Percentiles rank a stretch among this genome's conserved stretches.
Conservation (phyloP, 2,113 vertebrate species). For the Furnarius figulus region DNA sequence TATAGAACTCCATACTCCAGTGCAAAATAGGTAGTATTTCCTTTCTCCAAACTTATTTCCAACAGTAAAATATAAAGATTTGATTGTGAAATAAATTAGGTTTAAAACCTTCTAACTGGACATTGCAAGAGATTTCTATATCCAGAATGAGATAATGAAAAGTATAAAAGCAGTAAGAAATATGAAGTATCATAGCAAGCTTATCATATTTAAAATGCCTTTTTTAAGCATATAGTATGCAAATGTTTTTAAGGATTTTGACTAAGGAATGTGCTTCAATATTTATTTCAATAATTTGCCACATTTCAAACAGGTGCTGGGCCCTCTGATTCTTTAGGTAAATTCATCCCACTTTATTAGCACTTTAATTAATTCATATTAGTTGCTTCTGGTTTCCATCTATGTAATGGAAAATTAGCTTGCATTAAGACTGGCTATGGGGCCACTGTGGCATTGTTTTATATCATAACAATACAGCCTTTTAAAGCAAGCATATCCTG, state of each 20-base stretch:
- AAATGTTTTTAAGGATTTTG: background rate
- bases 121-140: background rate
- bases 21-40: background rate
- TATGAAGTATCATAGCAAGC: background rate
- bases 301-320: background rate
- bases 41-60: background rate
- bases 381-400: background rate
- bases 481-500: background rate
- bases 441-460: background rate
- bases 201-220: background rate
- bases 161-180: background rate
- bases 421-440: background rate
- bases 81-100: background rate
- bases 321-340: background rate
- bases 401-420: background rate
- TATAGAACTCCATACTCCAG: background rate
- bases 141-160: background rate
- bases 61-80: background rate
- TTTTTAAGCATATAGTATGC: background rate
- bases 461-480: background rate
- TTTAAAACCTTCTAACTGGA: background rate
- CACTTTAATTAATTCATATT: background rate
- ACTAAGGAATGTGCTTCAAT: background rate
- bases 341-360: background rate
- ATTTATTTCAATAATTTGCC: background rate